Conservation (phyloP, 2,888 invertebrate genomes). For the Eumerus sabulonum region DNA sequence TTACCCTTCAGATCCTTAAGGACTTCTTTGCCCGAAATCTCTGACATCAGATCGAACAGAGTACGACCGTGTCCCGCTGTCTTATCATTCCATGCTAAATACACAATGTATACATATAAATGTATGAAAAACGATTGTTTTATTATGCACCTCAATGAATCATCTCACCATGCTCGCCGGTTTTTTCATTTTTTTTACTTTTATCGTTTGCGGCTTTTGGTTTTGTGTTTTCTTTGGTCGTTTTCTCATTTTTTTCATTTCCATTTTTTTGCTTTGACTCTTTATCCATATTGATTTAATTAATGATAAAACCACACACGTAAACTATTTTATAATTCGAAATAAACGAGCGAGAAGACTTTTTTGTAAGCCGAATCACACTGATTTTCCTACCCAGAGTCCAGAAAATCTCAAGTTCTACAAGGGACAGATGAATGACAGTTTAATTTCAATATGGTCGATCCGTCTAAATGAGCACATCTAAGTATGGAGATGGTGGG, state of each 20-base stretch:
- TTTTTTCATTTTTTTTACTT: conserved; percentile 29
- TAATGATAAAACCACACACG: neutral
- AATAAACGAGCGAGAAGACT: no score
- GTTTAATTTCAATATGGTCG: conserved; percentile 37
- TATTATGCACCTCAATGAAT: conserved; percentile 17
- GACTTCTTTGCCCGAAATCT: conserved; percentile 41
- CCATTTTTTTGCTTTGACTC: conserved; percentile 32
- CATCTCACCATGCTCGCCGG: conserved; percentile 41
- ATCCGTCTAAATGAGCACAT: conserved; percentile 9
- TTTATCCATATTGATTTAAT: conserved; percentile 48
- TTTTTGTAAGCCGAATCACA: no score
- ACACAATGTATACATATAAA: neutral
- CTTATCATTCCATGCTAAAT: conserved; percentile 45
- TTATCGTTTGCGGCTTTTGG: conserved; percentile 9
- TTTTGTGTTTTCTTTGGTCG: conserved; percentile 34
- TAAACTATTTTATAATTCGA: no score
- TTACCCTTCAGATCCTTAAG: conserved; percentile 49
- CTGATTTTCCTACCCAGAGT: neutral
- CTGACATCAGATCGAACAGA: conserved; percentile 52
- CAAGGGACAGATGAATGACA: conserved; percentile 53
- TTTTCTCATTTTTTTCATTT: conserved; percentile 37
- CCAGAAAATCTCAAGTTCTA: conserved; percentile 38
- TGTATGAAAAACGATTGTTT: conserved; percentile 3
- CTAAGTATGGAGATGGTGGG: no score
- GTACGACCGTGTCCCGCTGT: conserved; percentile 37